Percentiles rank a stretch among this genome's conserved stretches.
These are phyloP conservation scores for Pteruthius melanotis DNA, from an alignment of 2,113 vertebrate species.

Conservation along the genomic window DNA sequence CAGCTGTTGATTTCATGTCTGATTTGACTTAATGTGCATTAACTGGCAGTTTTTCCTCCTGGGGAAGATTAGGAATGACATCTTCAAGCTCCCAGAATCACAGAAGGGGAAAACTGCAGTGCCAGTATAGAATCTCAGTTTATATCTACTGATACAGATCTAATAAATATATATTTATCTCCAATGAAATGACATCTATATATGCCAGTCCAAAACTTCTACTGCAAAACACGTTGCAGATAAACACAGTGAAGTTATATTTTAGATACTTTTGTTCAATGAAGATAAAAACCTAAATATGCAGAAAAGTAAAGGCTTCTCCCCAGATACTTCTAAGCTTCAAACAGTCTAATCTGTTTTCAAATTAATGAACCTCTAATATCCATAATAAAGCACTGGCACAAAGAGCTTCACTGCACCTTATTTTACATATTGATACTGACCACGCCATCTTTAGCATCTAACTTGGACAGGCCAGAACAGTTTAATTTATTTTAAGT, in stretches of 20 bases:
- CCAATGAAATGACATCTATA: neutral
- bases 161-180: neutral
- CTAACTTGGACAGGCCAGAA: neutral
- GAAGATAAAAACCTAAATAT: neutral
- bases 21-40: neutral
- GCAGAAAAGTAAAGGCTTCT: neutral
- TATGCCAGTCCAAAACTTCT: neutral
- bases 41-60: neutral
- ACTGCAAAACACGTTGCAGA: neutral
- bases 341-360: neutral
- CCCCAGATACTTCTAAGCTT: neutral
- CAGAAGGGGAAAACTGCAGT: neutral
- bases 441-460: neutral
- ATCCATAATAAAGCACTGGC: neutral
- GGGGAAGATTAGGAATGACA: neutral
- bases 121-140: neutral
- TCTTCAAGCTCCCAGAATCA: neutral
- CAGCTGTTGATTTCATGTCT: neutral
- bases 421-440: neutral
- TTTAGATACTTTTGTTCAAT: neutral
- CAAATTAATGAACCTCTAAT: neutral
- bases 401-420: neutral
- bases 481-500: neutral
- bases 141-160: neutral
- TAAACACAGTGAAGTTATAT: neutral